These are phyloP conservation scores for Volucella zonaria DNA, from an alignment of 2,888 invertebrate genomes.

Conservation along the genomic window DNA sequence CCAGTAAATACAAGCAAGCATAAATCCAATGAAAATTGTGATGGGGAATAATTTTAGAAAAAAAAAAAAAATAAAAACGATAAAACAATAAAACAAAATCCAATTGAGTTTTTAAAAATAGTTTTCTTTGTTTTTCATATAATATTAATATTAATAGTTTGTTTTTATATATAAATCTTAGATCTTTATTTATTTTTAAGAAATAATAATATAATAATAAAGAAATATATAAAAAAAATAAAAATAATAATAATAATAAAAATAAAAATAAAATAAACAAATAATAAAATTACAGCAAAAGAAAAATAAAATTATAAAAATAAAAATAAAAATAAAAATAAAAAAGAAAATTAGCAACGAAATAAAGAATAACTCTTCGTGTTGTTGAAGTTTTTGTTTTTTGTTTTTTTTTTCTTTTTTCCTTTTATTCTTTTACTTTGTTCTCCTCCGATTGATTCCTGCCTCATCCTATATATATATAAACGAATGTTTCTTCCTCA, in stretches of 20 bases:
- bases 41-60: neutral
- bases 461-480: conserved; percentile 24
- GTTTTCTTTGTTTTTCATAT: conserved; percentile 73
- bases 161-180: conserved; percentile 68
- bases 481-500: conserved; percentile 50
- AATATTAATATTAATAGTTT: conserved; percentile 72
- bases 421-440: conserved; percentile 10
- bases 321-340: conserved; percentile 45
- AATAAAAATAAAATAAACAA: conserved; percentile 53
- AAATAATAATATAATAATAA: conserved; percentile 66
- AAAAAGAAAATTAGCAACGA: conserved; percentile 63
- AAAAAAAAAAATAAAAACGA: neutral
- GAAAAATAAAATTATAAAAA: conserved; percentile 37
- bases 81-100: conserved; percentile 61
- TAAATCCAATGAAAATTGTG: neutral
- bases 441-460: neutral
- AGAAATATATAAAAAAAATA: conserved; percentile 48
- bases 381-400: too few relatives aligned
- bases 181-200: conserved; percentile 32
- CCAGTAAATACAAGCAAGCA: too few relatives aligned
- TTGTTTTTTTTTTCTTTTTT: too few relatives aligned
- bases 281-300: conserved; percentile 70
- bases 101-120: conserved; percentile 65
- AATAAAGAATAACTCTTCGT: conserved; percentile 46
- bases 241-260: conserved; percentile 48